Percentiles rank a stretch among this genome's conserved stretches.
These are phyloP conservation scores for Cantharis flavilabris DNA, from an alignment of 2,888 invertebrate genomes.

Conservation along the genomic window DNA sequence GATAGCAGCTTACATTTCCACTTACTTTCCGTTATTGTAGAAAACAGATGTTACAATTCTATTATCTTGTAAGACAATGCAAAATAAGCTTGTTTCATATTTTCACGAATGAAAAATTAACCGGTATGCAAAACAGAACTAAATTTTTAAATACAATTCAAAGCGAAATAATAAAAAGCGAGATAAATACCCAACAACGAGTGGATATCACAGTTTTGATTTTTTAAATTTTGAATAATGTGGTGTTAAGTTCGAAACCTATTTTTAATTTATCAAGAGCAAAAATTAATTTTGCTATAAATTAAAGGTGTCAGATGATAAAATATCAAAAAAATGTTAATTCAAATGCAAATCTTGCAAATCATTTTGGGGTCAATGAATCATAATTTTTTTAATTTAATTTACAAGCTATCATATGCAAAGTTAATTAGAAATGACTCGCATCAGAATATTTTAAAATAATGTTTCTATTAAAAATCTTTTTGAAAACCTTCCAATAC, in stretches of 20 bases:
- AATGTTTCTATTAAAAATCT: background rate
- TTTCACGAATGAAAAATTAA: background rate
- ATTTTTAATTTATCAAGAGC: too few relatives aligned
- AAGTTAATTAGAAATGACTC: background rate
- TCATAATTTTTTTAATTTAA: background rate
- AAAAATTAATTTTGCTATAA: too few relatives aligned
- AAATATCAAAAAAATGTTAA: too few relatives aligned
- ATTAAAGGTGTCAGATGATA: too few relatives aligned
- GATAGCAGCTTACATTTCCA: background rate
- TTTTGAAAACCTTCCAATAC: background rate
- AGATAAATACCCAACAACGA: background rate
- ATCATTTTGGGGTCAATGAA: background rate
- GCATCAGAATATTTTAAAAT: background rate
- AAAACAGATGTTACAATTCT: background rate
- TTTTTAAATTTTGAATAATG: background rate
- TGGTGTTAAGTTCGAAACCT: too few relatives aligned
- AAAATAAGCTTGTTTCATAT: background rate
- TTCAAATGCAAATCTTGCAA: too few relatives aligned
- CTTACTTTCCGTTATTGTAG: background rate
- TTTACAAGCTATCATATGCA: background rate
- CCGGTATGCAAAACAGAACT: background rate
- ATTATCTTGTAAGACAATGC: background rate
- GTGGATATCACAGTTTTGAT: background rate
- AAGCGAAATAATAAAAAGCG: background rate
- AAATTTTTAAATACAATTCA: background rate